Evolutionary conservation across 2,797 vertebrate genomes (phyloP).

Genomic region (Champsocephalus esox): DNA sequence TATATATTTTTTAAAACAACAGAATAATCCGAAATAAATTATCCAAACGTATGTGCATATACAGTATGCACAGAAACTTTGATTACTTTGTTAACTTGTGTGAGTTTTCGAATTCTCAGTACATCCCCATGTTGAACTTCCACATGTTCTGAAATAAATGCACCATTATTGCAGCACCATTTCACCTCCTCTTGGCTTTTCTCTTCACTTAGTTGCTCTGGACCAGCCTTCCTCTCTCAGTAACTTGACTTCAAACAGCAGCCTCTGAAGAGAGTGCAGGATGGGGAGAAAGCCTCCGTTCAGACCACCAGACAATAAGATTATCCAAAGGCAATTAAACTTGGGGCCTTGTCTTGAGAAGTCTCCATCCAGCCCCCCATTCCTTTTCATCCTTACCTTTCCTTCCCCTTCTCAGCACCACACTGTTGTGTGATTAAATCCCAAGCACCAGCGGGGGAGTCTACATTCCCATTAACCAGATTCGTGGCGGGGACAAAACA

Average conservation of each 20-base stretch:
- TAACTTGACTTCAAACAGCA: constrained; percentile 38
- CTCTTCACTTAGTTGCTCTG: constrained; percentile 1
- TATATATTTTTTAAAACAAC: no score
- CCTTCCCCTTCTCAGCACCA: constrained; percentile 61
- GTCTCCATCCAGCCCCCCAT: constrained; percentile 55
- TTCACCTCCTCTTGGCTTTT: constrained; percentile 16
- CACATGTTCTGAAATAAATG: background rate
- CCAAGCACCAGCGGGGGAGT: constrained; percentile 70
- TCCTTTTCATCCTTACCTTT: constrained; percentile 67
- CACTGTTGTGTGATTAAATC: constrained; percentile 87
- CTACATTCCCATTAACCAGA: constrained; percentile 74
- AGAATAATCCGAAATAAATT: no score
- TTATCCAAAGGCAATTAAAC: constrained; percentile 86
- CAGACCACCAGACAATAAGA: constrained; percentile 78
- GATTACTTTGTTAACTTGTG: no score
- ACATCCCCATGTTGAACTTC: background rate
- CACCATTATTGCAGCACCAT: background rate
- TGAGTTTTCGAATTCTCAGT: background rate
- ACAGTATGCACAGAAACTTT: no score
- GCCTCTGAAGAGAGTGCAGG: constrained; percentile 38
- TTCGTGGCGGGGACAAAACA: constrained; percentile 76
- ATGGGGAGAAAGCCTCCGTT: constrained; percentile 37
- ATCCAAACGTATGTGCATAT: no score
- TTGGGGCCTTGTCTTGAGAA: constrained; percentile 71
- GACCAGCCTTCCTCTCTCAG: constrained; percentile 31